Percentiles rank a stretch among this genome's conserved stretches.
These are phyloP conservation scores for Discoglossus pictus DNA, from an alignment of 2,797 vertebrate genomes.

Conservation along the genomic window DNA sequence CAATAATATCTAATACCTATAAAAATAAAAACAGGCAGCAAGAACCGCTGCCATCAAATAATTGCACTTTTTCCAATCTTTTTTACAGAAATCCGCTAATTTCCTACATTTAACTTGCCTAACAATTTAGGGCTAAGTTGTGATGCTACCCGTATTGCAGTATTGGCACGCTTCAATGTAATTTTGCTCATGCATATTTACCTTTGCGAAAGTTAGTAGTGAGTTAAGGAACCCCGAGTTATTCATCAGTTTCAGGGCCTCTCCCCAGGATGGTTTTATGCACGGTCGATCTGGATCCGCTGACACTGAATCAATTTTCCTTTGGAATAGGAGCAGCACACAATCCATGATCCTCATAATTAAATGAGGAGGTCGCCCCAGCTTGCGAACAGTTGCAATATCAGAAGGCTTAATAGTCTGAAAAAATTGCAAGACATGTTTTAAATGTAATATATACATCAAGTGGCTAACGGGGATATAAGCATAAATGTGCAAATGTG, in stretches of 20 bases:
- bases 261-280: conserved; percentile 77
- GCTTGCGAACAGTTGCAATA: conserved; percentile 83
- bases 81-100: too few species aligned
- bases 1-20: too few species aligned
- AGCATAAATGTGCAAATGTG: too few species aligned
- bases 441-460: neutral
- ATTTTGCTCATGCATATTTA: conserved; percentile 42
- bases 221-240: conserved; percentile 78
- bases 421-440: conserved; percentile 25
- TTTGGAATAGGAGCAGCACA: conserved; percentile 82
- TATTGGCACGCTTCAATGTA: neutral
- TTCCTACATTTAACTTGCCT: too few species aligned
- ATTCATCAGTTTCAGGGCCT: conserved; percentile 85
- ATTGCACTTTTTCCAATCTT: too few species aligned
- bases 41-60: too few species aligned
- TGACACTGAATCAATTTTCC: conserved; percentile 73
- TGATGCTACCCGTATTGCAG: too few species aligned
- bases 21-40: too few species aligned
- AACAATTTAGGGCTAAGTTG: too few species aligned
- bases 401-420: conserved; percentile 85
- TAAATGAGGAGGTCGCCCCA: conserved; percentile 83
- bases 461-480: neutral
- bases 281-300: conserved; percentile 71
- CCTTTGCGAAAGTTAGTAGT: conserved; percentile 81
- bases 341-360: conserved; percentile 90